Evolutionary conservation across 2,113 vertebrate genomes (phyloP), one percentile per base, ranked within the genome.

Genomic region (Chloroceryle aenea): DNA sequence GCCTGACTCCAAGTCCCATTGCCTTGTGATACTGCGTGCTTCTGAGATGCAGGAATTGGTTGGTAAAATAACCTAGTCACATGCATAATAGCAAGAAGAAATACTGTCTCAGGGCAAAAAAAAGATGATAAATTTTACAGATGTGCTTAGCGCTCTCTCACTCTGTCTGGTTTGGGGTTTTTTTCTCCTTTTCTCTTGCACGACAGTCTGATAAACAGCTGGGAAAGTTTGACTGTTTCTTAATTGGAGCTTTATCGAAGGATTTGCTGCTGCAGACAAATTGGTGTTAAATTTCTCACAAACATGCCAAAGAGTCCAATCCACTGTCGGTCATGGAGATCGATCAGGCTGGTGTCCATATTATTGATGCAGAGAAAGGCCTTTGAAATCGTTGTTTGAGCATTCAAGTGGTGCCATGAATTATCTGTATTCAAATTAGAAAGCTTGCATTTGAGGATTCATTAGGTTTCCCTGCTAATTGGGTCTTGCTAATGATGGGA

Each of bases 351-450:
- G 55, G 48, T 72, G 87, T 72, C 85, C 50, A 16, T 58, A 3
- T 56, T 61, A 92, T 15, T 52, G 80, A 88, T 61, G 69, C 5
- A 12, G 38, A 83, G 50, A 40, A 67, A 88, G 36, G 56, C 56
- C 80, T 94, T 32, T 58, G 85, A 66, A 83, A 89, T 87, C 91
- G 68, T 82, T 53, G 17, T 48, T 90, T 56, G 85, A 87, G 77
- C 66, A 8, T 69, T 87, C 89, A 86, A 85, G 76, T 23, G 61
- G 43, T 92, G 55, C 83, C 72, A 47, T 42, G 80, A 90, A 71
- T 95, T 91, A 94, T 90, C 95, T n/a, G 77, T 69, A 86, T 94
- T 93, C 63, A 95, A 95, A 95, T 80, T 85, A 95, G 90, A 80
- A 56, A 53, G 86, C 29, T 50, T 17, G 43, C 63, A 23, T 80